Percentiles rank a stretch among this genome's conserved stretches.
phyloP scores from a whole-genome alignment of 2,113 vertebrate species.

The Cepphus grylle region DNA sequence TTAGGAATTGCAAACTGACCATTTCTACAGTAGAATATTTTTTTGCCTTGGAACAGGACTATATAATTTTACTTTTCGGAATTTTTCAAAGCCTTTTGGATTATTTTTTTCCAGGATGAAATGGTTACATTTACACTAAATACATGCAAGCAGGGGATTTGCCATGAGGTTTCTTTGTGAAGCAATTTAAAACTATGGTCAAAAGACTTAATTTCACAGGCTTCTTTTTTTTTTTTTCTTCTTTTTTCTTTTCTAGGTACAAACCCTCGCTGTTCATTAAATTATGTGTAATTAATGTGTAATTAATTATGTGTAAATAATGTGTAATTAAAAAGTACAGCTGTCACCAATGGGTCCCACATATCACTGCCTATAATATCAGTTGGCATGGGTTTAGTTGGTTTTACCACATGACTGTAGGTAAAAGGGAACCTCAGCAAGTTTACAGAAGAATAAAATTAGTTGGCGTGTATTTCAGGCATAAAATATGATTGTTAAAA shows the following conservation, averaged over 20 bases:
- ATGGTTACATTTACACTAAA: not conserved
- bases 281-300: not conserved
- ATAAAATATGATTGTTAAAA: not conserved
- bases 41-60: not conserved
- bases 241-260: not conserved
- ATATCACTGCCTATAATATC: not conserved
- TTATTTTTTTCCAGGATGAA: not conserved
- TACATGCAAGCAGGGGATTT: not conserved
- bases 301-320: too few species aligned
- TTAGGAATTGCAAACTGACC: not conserved
- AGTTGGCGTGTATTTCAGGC: not conserved
- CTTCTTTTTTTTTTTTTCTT: too few species aligned
- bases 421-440: not conserved
- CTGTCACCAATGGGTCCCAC: not conserved
- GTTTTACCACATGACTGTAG: not conserved
- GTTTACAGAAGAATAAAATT: not conserved
- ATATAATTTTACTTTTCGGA: not conserved
- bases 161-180: not conserved
- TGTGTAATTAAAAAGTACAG: not conserved
- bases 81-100: not conserved
- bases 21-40: not conserved
- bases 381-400: not conserved
- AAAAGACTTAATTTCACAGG: not conserved
- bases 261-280: not conserved
- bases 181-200: not conserved